A percentile compares a stretch with the other conserved stretches of the same genome.
phyloP scores from a whole-genome alignment of 2,113 vertebrate species.

The Amblyornis subalaris region DNA sequence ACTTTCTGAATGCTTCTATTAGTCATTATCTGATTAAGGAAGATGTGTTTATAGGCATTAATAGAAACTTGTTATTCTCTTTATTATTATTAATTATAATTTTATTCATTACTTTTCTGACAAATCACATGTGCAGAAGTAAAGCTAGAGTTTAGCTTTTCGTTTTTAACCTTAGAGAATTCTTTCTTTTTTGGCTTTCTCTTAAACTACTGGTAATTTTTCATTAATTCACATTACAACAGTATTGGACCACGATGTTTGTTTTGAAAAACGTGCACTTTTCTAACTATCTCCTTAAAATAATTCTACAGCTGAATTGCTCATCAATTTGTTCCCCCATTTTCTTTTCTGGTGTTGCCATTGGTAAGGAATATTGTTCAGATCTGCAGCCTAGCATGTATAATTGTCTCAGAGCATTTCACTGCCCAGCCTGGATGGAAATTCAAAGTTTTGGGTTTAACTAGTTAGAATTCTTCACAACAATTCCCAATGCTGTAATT shows the following conservation, averaged over 20 bases:
- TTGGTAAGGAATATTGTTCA: background rate
- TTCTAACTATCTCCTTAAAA: background rate
- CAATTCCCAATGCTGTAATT: background rate
- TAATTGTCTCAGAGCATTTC: background rate
- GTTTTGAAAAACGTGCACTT: background rate
- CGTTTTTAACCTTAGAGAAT: background rate
- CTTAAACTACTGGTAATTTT: background rate
- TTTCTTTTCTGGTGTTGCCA: background rate
- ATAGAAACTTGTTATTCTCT: background rate
- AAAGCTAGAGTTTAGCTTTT: constrained; percentile 8
- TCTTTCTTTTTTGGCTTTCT: background rate
- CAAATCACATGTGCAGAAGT: constrained; percentile 25
- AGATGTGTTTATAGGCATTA: background rate
- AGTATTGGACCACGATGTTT: background rate
- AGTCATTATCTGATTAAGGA: constrained; percentile 1
- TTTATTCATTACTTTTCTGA: background rate
- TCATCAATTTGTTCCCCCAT: background rate
- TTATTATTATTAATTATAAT: constrained; percentile 36
- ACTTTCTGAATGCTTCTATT: constrained; percentile 62
- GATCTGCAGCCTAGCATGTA: background rate
- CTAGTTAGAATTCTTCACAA: constrained; percentile 4
- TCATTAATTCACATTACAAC: background rate
- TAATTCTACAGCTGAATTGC: background rate
- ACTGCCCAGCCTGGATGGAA: background rate
- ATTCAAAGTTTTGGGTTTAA: constrained; percentile 14